Conservation (phyloP, 1,140 invertebrate genomes). For the Rhyacophila brunnea region DNA sequence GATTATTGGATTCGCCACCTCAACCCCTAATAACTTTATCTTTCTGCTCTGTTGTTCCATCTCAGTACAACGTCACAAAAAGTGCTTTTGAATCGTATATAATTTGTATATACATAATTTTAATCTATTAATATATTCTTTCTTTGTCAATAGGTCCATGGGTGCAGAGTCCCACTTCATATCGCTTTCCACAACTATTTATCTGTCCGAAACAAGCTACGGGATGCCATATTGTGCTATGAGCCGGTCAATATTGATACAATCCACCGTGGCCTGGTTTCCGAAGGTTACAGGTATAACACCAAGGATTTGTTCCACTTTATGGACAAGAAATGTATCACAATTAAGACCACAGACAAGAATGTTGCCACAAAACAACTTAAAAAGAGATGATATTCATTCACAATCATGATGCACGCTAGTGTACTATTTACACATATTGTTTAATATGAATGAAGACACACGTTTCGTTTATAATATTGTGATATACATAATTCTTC, state of each 20-base stretch:
- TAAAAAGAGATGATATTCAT: conserved; percentile 5
- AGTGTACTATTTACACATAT: not conserved
- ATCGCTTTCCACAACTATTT: conserved; percentile 60
- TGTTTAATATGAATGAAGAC: not conserved
- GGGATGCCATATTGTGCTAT: conserved; percentile 55
- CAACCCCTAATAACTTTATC: too few relatives aligned
- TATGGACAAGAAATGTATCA: conserved; percentile 58
- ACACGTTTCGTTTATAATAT: too few relatives aligned
- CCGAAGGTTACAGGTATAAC: conserved; percentile 54
- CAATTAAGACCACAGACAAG: conserved; percentile 52
- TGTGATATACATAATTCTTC: too few relatives aligned
- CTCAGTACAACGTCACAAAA: too few relatives aligned
- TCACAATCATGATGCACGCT: not conserved
- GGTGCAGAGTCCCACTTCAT: conserved; percentile 55
- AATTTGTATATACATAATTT: too few relatives aligned
- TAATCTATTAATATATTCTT: too few relatives aligned
- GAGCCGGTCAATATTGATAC: conserved; percentile 58
- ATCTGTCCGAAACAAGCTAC: conserved; percentile 43
- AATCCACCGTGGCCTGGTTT: conserved; percentile 52
- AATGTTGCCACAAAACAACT: conserved; percentile 20
- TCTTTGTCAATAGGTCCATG: conserved; percentile 41
- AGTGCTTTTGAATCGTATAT: too few relatives aligned
- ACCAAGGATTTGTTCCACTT: conserved; percentile 58
- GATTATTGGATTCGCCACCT: too few relatives aligned
- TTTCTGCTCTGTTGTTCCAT: too few relatives aligned